Conservation (phyloP, 2,113 vertebrate genomes). For the Prolemur simus region DNA sequence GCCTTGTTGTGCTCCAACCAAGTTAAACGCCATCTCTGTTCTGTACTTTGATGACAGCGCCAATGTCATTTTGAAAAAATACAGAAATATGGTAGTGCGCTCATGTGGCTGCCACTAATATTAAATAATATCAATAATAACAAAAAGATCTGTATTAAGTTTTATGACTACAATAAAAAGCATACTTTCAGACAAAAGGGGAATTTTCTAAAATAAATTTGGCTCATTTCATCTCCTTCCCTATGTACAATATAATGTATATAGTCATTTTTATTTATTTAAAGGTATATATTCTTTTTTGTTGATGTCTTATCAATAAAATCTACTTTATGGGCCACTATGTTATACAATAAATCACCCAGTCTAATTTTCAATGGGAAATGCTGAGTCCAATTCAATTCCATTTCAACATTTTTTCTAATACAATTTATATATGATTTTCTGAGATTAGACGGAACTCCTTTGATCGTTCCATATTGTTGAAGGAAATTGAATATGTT, state of each 20-base stretch:
- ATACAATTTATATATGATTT: slow-evolving; percentile 64
- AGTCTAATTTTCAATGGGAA: slow-evolving; percentile 67
- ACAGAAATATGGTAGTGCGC: slow-evolving; percentile 99
- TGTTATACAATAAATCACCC: slow-evolving; percentile 62
- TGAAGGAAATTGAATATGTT: slow-evolving; percentile 76
- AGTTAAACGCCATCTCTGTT: slow-evolving; percentile 99
- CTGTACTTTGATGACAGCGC: slow-evolving; percentile 99
- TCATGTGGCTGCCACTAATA: slow-evolving; percentile 97
- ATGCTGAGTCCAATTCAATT: slow-evolving; percentile 67
- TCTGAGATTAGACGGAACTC: slow-evolving; percentile 73
- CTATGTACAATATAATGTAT: slow-evolving; percentile 97
- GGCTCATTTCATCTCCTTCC: slow-evolving; percentile 85
- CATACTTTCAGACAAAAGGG: slow-evolving; percentile 72
- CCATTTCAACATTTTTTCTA: slow-evolving; percentile 62
- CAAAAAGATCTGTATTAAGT: slow-evolving; percentile 73
- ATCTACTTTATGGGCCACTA: slow-evolving; percentile 76
- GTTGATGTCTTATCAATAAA: slow-evolving; percentile 75
- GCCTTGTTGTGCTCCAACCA: slow-evolving; percentile 98
- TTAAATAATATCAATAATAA: slow-evolving; percentile 33
- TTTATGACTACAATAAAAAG: slow-evolving; percentile 80
- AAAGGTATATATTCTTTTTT: slow-evolving; percentile 83
- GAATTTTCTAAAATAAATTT: slow-evolving; percentile 77
- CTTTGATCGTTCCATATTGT: slow-evolving; percentile 73
- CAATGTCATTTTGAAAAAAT: slow-evolving; percentile 99
- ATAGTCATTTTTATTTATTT: slow-evolving; percentile 99